Conservation (phyloP, 2,113 vertebrate species). For the Corvus hawaiiensis region DNA sequence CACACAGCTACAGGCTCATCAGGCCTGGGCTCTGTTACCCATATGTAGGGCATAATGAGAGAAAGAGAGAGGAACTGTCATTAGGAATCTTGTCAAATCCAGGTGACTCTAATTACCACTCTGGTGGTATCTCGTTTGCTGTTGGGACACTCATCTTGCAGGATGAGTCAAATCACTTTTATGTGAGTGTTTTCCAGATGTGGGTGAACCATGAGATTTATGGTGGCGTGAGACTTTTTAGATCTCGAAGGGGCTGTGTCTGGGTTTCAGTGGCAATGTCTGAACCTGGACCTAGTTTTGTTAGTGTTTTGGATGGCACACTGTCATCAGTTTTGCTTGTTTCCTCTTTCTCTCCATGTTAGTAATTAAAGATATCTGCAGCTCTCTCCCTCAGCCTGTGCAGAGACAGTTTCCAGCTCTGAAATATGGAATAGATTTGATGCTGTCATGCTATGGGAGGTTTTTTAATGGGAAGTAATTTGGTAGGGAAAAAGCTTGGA, state of each 20-base stretch:
- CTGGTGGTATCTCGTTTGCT: background rate
- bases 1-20: background rate
- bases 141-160: background rate
- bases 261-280: background rate
- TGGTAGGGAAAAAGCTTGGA: background rate
- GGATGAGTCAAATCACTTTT: background rate
- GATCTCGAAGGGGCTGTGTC: background rate
- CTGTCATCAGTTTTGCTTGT: background rate
- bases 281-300: background rate
- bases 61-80: background rate
- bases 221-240: background rate
- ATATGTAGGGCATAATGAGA: fast-evolving
- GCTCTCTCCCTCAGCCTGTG: background rate
- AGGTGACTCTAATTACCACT: background rate
- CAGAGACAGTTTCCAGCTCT: background rate
- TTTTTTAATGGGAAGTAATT: background rate
- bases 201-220: background rate
- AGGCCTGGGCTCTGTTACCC: background rate
- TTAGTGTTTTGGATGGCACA: background rate
- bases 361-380: background rate
- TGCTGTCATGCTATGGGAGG: background rate
- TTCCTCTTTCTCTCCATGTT: background rate
- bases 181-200: background rate
- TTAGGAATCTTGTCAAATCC: background rate
- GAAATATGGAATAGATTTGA: background rate